Conservation (phyloP, 2,888 invertebrate genomes). For the Leucoptera coffeella region DNA sequence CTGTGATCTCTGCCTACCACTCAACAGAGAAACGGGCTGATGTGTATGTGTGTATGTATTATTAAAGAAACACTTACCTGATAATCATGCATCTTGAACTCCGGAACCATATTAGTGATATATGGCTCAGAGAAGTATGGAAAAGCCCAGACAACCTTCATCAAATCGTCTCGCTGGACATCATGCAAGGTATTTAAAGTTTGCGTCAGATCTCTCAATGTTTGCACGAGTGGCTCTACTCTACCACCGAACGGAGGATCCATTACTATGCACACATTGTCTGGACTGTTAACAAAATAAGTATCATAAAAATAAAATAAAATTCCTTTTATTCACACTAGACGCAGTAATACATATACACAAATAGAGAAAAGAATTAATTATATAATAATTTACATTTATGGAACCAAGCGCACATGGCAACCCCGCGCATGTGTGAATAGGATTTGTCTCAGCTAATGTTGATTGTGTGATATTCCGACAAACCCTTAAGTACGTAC, state of each 20-base stretch:
- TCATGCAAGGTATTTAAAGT: conserved; percentile 46
- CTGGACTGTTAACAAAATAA: conserved; percentile 24
- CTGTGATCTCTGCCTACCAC: no score
- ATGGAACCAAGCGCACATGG: no score
- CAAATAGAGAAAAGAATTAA: conserved; percentile 18
- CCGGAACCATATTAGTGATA: conserved; percentile 60
- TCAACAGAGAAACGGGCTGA: no score
- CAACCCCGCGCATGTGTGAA: no score
- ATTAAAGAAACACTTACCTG: conserved; percentile 60
- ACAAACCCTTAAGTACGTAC: no score
- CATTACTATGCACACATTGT: conserved; percentile 57
- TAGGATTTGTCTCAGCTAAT: no score
- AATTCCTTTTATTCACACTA: no score
- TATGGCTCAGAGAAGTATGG: conserved; percentile 87
- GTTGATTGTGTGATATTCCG: no score
- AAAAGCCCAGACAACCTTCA: conserved; percentile 75
- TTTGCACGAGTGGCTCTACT: conserved; percentile 72
- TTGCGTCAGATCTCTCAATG: conserved; percentile 55
- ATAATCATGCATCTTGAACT: conserved; percentile 79
- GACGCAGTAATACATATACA: no score
- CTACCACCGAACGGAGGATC: conserved; percentile 93
- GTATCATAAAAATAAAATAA: no score
- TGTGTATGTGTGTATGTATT: no score
- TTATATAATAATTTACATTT: no score
- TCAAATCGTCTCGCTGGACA: conserved; percentile 19